phyloP scores from a whole-genome alignment of 2,888 invertebrate genomes.

The Altica lythri region DNA sequence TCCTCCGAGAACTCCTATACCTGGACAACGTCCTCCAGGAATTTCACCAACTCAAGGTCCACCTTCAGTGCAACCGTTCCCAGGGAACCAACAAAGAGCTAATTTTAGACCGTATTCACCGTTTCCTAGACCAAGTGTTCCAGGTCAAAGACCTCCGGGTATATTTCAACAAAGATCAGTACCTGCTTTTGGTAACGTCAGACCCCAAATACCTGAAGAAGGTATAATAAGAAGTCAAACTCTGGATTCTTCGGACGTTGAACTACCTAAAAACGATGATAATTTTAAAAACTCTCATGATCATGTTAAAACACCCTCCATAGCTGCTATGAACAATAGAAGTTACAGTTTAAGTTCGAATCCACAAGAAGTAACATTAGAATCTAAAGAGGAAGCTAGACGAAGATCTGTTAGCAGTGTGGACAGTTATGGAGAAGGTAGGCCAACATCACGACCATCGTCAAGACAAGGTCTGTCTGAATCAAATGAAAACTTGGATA shows the following conservation, averaged over 20 bases:
- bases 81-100: conserved; percentile 38
- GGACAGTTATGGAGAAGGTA: conserved; percentile 58
- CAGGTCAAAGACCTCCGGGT: conserved; percentile 42
- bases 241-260: conserved; percentile 51
- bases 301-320: conserved; percentile 43
- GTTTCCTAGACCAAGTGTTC: conserved; percentile 59
- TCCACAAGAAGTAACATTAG: conserved; percentile 57
- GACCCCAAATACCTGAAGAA: conserved; percentile 39
- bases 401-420: conserved; percentile 61
- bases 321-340: conserved; percentile 60
- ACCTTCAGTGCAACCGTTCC: conserved; percentile 27
- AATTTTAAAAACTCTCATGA: conserved; percentile 46
- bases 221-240: conserved; percentile 46
- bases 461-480: conserved; percentile 39
- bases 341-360: conserved; percentile 63
- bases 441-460: conserved; percentile 34
- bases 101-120: conserved; percentile 58
- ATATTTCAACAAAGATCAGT: conserved; percentile 48
- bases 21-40: conserved; percentile 46
- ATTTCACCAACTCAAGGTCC: conserved; percentile 17
- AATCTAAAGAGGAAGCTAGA: conserved; percentile 60
- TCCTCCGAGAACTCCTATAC: conserved; percentile 46
- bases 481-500: conserved; percentile 45
- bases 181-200: conserved; percentile 39
- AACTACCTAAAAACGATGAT: conserved; percentile 54